Percentiles rank a stretch among this genome's conserved stretches.
These are phyloP conservation scores for Lasioglossum figueresi DNA, from an alignment of 2,888 invertebrate genomes.

Conservation along the genomic window DNA sequence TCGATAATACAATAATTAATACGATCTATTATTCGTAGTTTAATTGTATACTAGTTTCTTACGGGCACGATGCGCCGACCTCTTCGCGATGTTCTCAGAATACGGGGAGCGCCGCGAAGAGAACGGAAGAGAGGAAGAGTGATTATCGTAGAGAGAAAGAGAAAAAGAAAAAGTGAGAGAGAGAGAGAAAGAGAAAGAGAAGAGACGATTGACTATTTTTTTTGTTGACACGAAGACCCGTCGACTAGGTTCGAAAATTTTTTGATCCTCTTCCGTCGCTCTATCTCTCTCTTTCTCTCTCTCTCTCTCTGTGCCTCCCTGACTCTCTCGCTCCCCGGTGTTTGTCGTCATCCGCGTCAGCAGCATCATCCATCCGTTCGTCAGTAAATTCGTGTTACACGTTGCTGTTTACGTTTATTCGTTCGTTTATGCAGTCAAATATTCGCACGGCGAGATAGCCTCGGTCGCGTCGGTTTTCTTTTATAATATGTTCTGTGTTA, in stretches of 20 bases:
- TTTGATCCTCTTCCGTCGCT: background rate
- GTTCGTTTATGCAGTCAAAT: slow-evolving; percentile 47
- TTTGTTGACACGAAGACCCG: background rate
- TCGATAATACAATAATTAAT: slow-evolving; percentile 59
- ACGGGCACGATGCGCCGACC: slow-evolving; percentile 35
- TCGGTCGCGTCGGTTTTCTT: background rate
- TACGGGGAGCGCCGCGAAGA: slow-evolving; percentile 27
- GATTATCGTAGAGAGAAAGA: slow-evolving; percentile 12
- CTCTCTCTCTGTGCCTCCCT: background rate
- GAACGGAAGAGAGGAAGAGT: slow-evolving; percentile 20
- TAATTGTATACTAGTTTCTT: slow-evolving; percentile 57
- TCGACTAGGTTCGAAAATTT: background rate
- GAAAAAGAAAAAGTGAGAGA: background rate
- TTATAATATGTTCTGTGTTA: slow-evolving; percentile 39
- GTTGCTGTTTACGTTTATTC: slow-evolving; percentile 34
- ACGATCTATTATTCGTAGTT: slow-evolving; percentile 57
- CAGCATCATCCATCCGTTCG: slow-evolving; percentile 25
- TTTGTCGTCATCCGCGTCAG: slow-evolving; percentile 5
- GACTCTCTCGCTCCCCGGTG: background rate
- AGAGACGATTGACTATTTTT: background rate
- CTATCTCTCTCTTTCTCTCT: background rate
- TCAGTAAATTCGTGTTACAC: slow-evolving; percentile 49
- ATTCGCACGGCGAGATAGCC: slow-evolving; percentile 41
- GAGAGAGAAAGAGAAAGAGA: background rate
- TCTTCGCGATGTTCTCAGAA: slow-evolving; percentile 20